Conservation (phyloP, 1,140 invertebrate species). For the Drosophila tani region DNA sequence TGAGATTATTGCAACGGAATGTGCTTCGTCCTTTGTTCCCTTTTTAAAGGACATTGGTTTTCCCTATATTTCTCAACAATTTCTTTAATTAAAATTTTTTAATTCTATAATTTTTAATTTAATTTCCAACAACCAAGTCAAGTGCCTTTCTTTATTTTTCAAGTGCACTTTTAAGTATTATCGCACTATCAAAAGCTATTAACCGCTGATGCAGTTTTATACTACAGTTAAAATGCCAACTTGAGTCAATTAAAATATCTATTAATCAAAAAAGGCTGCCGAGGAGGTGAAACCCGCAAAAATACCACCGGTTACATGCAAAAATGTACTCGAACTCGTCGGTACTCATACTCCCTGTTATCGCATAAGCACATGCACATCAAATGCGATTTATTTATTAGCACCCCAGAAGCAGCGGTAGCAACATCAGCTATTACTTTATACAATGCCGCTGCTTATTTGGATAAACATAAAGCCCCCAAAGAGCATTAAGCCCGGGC, state of each 20-base stretch:
- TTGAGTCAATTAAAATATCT: conserved; percentile 17
- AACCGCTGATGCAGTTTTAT: not conserved
- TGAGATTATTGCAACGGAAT: too few species aligned
- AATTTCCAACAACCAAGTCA: not conserved
- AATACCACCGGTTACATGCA: too few species aligned
- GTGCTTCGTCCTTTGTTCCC: too few species aligned
- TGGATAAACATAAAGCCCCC: conserved; percentile 76
- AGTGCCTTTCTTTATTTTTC: not conserved
- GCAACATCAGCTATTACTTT: conserved; percentile 57
- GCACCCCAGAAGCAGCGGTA: conserved; percentile 73
- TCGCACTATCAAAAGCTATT: not conserved
- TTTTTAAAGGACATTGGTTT: too few species aligned
- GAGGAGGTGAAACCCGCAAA: not conserved
- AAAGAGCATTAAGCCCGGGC: conserved; percentile 50
- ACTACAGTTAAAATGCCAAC: not conserved
- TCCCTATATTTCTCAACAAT: too few species aligned
- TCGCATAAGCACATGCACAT: conserved; percentile 43
- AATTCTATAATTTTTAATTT: not conserved
- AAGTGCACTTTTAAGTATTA: not conserved
- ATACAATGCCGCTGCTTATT: conserved; percentile 73
- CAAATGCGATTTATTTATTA: conserved; percentile 80
- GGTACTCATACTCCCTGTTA: conserved; percentile 12
- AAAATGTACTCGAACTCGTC: not conserved
- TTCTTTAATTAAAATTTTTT: too few species aligned
- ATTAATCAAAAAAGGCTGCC: conserved; percentile 17